Evolutionary conservation across 2,888 invertebrate species (phyloP), one percentile per base, ranked within the genome.

Genomic region (Timema podura): DNA sequence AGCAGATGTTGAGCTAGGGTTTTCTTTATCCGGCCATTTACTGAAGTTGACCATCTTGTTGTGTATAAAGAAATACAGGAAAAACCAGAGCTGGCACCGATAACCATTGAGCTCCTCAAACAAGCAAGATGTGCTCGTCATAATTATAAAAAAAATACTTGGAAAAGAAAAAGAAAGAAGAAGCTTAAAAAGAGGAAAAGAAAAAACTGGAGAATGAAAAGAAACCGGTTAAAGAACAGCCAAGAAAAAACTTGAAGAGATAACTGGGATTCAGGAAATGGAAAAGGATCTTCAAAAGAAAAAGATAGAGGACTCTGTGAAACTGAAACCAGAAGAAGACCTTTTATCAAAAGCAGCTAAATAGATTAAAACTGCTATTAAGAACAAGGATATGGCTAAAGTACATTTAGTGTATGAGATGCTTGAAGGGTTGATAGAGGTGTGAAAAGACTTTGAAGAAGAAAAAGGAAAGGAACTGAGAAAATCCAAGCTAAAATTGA

Each of bases 211-310:
- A 30, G 30, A 30, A 6, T 11, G 54, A 54, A 10, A 1, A 54
- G 54, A 54, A 54, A 54, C 54, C 16, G 9, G 9, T 7, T 54
- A 54, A 8, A 15, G 54, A 54, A 54, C 54, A 54, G 54, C 2
- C n/a, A 54, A 54, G 54, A 54, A 54, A 54, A 54, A 54, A 8
- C n/a, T 54, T n/a, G 54, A 54, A 8, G n/a, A 11, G 15, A 54
- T 5, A 54, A 5, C 54, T 30, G 30, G 30, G 30, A 30, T 30
- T 30, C 30, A 30, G 1, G 30, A 30, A n/a, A 54, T 54, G 54
- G 54, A 10, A 54, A 54, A 11, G 54, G 16, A 54, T 54, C 54
- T 54, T 54, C 54, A 54, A 54, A 54, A 54, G 54, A 54, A 54
- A 10, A 54, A 54, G 54, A 49, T 49, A n/a, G n/a, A 30, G 30